phyloP scores from a whole-genome alignment of 2,797 vertebrate genomes.

The Hypotaenidia philippensis region DNA sequence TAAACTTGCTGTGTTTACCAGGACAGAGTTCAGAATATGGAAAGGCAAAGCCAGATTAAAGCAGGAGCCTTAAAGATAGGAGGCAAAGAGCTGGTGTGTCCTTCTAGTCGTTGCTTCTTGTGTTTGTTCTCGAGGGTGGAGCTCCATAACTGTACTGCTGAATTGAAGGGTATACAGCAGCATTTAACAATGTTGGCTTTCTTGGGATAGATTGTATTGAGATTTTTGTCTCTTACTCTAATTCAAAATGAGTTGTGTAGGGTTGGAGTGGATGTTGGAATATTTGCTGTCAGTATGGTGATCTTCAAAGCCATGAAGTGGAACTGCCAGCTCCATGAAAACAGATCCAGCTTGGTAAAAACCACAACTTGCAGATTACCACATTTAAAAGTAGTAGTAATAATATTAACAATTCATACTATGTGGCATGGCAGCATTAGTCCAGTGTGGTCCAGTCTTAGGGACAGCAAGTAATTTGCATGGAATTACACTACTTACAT shows the following conservation, averaged over 20 bases:
- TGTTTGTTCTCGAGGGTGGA: constrained; percentile 34
- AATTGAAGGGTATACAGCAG: neutral
- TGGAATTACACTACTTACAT: neutral
- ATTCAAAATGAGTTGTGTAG: neutral
- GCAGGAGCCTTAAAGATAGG: neutral
- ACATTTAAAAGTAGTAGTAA: neutral
- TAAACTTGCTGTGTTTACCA: neutral
- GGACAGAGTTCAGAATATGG: neutral
- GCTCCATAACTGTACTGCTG: neutral
- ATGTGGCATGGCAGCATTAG: neutral
- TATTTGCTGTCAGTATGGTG: neutral
- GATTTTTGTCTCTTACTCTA: neutral
- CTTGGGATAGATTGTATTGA: neutral
- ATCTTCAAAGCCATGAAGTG: neutral
- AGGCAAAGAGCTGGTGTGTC: neutral
- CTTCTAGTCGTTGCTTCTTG: neutral
- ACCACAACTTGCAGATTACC: neutral
- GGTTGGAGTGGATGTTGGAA: neutral
- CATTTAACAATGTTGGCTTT: neutral
- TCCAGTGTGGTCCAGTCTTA: neutral
- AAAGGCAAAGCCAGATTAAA: neutral
- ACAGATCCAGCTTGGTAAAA: neutral
- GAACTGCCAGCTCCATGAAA: neutral
- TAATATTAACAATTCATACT: neutral
- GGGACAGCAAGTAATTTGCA: neutral